Base-by-base conservation (phyloP, 2,113 vertebrate species). In the Saiga tatarica region DNA sequence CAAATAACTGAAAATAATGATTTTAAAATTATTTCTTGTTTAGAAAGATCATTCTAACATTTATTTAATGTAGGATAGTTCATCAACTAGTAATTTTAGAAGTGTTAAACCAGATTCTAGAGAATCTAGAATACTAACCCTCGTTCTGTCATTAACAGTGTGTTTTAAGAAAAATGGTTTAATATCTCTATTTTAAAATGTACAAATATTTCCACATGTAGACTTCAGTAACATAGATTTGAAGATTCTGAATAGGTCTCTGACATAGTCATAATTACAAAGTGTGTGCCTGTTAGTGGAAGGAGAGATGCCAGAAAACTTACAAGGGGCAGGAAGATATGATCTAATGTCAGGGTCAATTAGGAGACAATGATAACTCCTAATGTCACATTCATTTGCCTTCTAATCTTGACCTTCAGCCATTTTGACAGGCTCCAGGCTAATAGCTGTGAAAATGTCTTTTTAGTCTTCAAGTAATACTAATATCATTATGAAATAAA, bases 121-220 rank as follows among this genome's bases (percentile, higher is more conserved):
- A 89, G 55, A 88, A 81, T 2, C 21, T 67, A 39, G n/a, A 87
- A 16, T 78, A 47, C 12, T 30, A 91, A 42, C 11, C n/a, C 53
- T 50, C 6, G 3, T 47, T 87, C 17, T 92, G 30, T 92, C 25
- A 87, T 30, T 83, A 85, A 79, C 6, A 76, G 62, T 71, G 3
- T 81, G 87, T 92, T 87, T 87, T 90, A 82, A 50, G 36, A 88
- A 90, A 95, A 96, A 52, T 94, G 19, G 92, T 19, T 86, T 87
- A 13, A 52, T 86, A 16, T 81, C 36, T 84, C 82, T 81, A 87
- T 64, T 96, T 97, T 76, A 19, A 96, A 97, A 76, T 74, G 23
- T 52, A 53, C 74, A 91, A 94, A 55, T 64, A 95, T 60, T 86
- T 21, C 39, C 42, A 94, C n/a, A 87, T 84, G 28, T 83, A 88